Evolutionary conservation across 2,113 vertebrate species (phyloP), one percentile per base, ranked within the genome.

Genomic region (Eidolon helvum): DNA sequence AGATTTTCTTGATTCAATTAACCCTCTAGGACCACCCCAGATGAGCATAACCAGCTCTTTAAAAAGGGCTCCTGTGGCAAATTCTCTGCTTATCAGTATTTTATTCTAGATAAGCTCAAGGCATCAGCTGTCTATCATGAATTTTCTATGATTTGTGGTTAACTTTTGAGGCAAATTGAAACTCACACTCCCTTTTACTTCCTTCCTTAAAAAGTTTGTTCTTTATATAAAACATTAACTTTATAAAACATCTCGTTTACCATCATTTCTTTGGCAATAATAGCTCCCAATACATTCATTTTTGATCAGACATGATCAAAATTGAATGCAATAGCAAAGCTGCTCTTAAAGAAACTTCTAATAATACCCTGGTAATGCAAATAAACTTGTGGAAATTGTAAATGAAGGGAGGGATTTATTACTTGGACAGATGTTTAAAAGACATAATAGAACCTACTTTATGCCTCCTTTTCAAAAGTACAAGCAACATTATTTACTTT

Each of bases 1-100:
- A 89, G 26, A 92, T 59, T 95, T 35, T n/a, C 45, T 66, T 72
- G 72, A 92, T 96, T 61, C 57, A 93, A 72, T 84, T 83, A 66
- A 57, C 11, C 18, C 28, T 82, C 57, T 38, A 75, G 38, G 78
- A 30, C 26, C 43, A 78, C 24, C 77, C n/a, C 71, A 94, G 35
- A 85, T 77, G 72, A 91, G 55, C 63, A 55, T 11, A 63, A 45
- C 1, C 45, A 59, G 28, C 26, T 96, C 71, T 55, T 55, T 22
- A 22, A 26, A 86, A 78, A 78, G 40, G 38, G 26, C 1, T 33
- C 7, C 40, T 55, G 9, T 72, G 53, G 74, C 45, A 87, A 83
- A 53, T 59, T 87, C 61, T 82, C 12, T 78, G 48, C 45, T 90
- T 55, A 66, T 61, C 74, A 80, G 26, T 90, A 53, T 55, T 91